Percentiles rank a stretch among this genome's conserved stretches.
phyloP scores from a whole-genome alignment of 2,888 invertebrate genomes.

The Apamea anceps region DNA sequence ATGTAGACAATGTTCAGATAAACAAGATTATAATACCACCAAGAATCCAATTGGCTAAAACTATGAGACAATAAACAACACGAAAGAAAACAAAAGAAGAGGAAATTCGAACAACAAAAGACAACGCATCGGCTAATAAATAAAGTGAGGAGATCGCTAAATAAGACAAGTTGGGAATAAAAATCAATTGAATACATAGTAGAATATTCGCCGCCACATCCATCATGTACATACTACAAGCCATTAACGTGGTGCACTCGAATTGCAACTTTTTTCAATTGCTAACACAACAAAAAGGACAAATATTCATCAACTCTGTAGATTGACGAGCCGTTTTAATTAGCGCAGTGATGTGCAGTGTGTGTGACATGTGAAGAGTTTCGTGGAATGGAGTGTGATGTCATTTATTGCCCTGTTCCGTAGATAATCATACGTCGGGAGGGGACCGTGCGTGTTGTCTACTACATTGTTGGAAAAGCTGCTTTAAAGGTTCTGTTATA shows the following conservation, averaged over 20 bases:
- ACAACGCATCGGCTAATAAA: slow-evolving; percentile 56
- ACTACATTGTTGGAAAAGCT: slow-evolving; percentile 90
- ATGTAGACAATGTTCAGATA: slow-evolving; percentile 49
- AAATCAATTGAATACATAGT: slow-evolving; percentile 61
- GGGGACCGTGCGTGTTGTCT: slow-evolving; percentile 90
- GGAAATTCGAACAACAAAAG: slow-evolving; percentile 53
- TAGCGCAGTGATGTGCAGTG: slow-evolving; percentile 70
- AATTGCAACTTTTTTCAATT: slow-evolving; percentile 68
- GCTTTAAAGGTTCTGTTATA: slow-evolving; percentile 90
- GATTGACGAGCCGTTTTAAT: slow-evolving; percentile 69
- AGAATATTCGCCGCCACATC: slow-evolving; percentile 62
- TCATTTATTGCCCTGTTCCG: slow-evolving; percentile 89
- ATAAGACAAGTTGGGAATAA: slow-evolving; percentile 56
- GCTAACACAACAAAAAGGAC: slow-evolving; percentile 70
- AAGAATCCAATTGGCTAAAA: slow-evolving; percentile 57
- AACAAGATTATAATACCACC: slow-evolving; percentile 56
- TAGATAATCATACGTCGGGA: slow-evolving; percentile 89
- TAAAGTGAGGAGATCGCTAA: slow-evolving; percentile 47
- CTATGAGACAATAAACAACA: slow-evolving; percentile 54
- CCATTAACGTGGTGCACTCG: slow-evolving; percentile 69
- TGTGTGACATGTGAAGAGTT: slow-evolving; percentile 71
- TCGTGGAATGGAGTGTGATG: slow-evolving; percentile 84
- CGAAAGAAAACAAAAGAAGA: slow-evolving; percentile 63
- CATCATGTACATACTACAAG: slow-evolving; percentile 69
- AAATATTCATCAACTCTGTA: slow-evolving; percentile 67